Evolutionary conservation across 2,797 vertebrate genomes (phyloP), one percentile per base, ranked within the genome.

Genomic region (Phyllotis vaccarum): DNA sequence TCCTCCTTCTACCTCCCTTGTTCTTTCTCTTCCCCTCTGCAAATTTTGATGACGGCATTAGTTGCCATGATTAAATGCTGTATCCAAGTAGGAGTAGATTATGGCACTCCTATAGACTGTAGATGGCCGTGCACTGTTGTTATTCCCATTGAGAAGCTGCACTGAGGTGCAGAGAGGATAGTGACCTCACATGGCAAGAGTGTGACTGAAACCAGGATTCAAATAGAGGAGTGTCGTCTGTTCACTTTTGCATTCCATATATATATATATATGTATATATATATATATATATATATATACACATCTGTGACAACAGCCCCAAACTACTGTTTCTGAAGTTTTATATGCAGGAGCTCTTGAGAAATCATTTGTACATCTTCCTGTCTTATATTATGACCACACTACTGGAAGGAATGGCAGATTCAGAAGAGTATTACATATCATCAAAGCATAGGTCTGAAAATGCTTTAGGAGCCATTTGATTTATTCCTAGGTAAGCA

Each of bases 141-240:
- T 83, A 66, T 81, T 83, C 14, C 34, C 24, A 76, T 70, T 64
- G 91, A 93, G 60, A 94, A 86, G 43, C 29, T 81, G 43, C 79
- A 43, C 34, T 81, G 52, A 88, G 27, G 19, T 43, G 90, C 37
- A 93, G 58, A 68, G 78, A 90, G 86, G 21, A 78, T 75, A 89
- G 70, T 96, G 89, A 81, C 11, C 17, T 16, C 3, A 86, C 90
- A 83, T 75, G 86, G 58, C 5, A 88, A 17, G 13, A 79, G 89
- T 96, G 56, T 83, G 66, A 91, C 17, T 68, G 10, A 91, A 95
- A 40, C 29, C 34, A 90, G 52, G 2, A 68, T 82, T 86, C 80
- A 91, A 86, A 79, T 9, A n/a, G 46, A 90, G 40, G 40, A 49
- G 12, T 62, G 54, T 72, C 93, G 14, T 95, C 94, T 95, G 22